Evolutionary conservation across 2,113 vertebrate genomes (phyloP).

Genomic region (Chionomys nivalis): DNA sequence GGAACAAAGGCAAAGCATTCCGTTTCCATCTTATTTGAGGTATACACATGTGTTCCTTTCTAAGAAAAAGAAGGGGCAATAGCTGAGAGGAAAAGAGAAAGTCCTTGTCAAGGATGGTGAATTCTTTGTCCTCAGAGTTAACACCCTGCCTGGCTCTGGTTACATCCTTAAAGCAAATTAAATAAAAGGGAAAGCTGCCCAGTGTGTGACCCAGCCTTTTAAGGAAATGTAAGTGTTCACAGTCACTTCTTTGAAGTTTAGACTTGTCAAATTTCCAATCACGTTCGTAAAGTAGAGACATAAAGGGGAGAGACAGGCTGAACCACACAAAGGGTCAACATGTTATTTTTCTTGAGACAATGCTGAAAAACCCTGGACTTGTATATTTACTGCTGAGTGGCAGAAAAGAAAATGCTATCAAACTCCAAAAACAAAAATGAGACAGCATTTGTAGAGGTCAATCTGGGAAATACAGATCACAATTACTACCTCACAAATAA

Average conservation of each 20-base stretch:
- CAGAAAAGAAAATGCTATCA: constrained; percentile 32
- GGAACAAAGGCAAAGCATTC: not conserved
- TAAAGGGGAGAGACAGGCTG: not conserved
- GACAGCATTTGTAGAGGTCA: constrained; percentile 1
- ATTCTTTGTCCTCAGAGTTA: not conserved
- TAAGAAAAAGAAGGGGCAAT: not conserved
- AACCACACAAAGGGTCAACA: not conserved
- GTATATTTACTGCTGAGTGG: not conserved
- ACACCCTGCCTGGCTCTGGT: not conserved
- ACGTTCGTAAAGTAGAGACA: not conserved
- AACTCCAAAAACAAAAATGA: not conserved
- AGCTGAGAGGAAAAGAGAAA: not conserved
- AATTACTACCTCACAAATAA: not conserved
- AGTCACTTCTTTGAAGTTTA: not conserved
- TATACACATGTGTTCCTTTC: not conserved
- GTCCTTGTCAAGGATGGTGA: not conserved
- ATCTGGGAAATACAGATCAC: not conserved
- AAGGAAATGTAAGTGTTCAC: not conserved
- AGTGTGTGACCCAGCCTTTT: not conserved
- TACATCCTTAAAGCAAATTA: not conserved
- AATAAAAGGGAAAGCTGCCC: not conserved
- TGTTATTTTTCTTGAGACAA: not conserved
- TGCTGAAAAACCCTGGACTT: constrained; percentile 31
- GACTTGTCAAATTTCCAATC: not conserved
- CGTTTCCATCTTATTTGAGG: not conserved